These are phyloP conservation scores for Drosophila sulfurigaster DNA, from an alignment of 1,140 invertebrate species.

Conservation along the genomic window DNA sequence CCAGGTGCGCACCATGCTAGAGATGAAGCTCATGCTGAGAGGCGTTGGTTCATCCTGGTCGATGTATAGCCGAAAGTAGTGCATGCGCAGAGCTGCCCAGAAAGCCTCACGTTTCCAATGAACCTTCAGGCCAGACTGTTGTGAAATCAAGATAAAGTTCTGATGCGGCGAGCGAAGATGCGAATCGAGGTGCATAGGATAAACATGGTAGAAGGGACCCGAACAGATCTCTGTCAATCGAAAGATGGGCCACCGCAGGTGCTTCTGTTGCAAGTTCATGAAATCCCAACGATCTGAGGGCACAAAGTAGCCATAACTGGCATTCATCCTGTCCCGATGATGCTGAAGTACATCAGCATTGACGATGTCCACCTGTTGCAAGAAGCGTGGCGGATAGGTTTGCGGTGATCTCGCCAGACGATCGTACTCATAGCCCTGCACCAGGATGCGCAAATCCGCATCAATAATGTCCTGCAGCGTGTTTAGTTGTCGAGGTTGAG, in stretches of 20 bases:
- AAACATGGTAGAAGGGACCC: slow-evolving; percentile 77
- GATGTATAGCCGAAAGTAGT: slow-evolving; percentile 41
- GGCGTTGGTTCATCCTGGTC: slow-evolving; percentile 50
- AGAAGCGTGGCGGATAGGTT: slow-evolving; percentile 45
- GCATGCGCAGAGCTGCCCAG: slow-evolving; percentile 62
- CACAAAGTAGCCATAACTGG: slow-evolving; percentile 64
- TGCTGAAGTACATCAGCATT: slow-evolving; percentile 41
- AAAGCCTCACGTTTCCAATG: slow-evolving; percentile 67
- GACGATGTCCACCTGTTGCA: slow-evolving; percentile 55
- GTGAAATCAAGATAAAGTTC: slow-evolving; percentile 65
- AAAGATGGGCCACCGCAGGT: slow-evolving; percentile 63
- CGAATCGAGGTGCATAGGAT: slow-evolving; percentile 68
- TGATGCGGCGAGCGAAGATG: slow-evolving; percentile 62
- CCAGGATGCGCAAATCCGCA: slow-evolving; percentile 58
- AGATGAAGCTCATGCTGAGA: slow-evolving; percentile 61
- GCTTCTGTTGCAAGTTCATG: slow-evolving; percentile 62
- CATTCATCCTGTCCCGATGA: slow-evolving; percentile 59
- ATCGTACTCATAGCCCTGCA: slow-evolving; percentile 62
- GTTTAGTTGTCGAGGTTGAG: slow-evolving; percentile 53
- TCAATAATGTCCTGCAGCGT: slow-evolving; percentile 66
- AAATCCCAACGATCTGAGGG: slow-evolving; percentile 73
- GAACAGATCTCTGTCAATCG: slow-evolving; percentile 66
- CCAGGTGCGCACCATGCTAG: slow-evolving; percentile 63
- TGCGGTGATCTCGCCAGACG: slow-evolving; percentile 22
- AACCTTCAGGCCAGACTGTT: slow-evolving; percentile 62